These are phyloP conservation scores for Tokudaia muenninki DNA, from an alignment of 2,797 vertebrate genomes.

Conservation along the genomic window DNA sequence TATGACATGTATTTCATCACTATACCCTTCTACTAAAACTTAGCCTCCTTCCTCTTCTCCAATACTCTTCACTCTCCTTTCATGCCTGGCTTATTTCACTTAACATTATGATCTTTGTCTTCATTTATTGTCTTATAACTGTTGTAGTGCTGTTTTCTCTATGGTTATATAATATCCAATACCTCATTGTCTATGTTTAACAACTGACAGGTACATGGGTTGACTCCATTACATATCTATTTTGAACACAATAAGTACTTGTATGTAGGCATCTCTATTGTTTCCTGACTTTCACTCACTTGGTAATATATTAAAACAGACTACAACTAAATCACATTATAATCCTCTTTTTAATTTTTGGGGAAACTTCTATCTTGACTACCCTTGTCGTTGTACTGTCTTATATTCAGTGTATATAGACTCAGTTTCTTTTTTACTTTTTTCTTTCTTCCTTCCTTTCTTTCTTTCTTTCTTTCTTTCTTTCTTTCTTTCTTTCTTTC, in stretches of 20 bases:
- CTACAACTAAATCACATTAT: not conserved
- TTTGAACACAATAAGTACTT: not conserved
- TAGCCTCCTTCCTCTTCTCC: not conserved
- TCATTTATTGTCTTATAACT: not conserved
- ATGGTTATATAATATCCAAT: not conserved
- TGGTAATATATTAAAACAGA: too few species aligned
- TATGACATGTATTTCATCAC: not conserved
- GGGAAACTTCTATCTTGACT: not conserved
- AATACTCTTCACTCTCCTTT: not conserved
- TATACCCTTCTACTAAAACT: not conserved
- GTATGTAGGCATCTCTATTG: not conserved
- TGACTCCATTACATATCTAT: not conserved
- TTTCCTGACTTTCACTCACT: not conserved
- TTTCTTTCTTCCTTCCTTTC: too few species aligned
- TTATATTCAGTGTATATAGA: not conserved
- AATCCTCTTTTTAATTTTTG: not conserved
- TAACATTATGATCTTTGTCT: not conserved
- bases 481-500: too few species aligned
- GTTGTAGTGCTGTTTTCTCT: not conserved
- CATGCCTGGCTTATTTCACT: not conserved
- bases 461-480: too few species aligned
- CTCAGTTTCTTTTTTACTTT: not conserved
- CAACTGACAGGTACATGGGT: not conserved
- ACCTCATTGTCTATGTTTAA: not conserved
- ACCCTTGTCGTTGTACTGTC: not conserved